Percentiles rank a stretch among this genome's conserved stretches.
phyloP scores from a whole-genome alignment of 2,888 invertebrate species.

The Aphelenchoides bicaudatus region DNA sequence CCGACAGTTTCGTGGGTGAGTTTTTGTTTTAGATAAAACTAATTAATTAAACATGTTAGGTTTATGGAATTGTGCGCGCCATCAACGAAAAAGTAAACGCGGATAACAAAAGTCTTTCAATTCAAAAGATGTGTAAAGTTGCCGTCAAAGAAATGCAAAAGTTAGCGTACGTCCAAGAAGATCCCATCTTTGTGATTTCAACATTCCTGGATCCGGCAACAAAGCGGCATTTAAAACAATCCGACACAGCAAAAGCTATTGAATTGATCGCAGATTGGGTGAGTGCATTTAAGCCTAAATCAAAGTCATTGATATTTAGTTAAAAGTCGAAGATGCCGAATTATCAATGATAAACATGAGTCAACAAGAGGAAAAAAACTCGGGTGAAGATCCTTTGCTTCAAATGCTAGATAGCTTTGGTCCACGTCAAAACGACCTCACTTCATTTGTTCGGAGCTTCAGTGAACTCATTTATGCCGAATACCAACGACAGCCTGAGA shows the following conservation, averaged over 20 bases:
- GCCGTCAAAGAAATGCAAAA: neutral
- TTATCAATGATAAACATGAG: neutral
- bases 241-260: neutral
- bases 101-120: neutral
- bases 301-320: neutral
- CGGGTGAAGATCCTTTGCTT: constrained; percentile 3
- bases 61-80: constrained; percentile 4
- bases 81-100: neutral
- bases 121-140: neutral
- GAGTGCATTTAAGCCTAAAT: neutral
- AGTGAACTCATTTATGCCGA: neutral
- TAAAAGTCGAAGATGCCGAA: constrained; percentile 2
- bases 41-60: too few species aligned
- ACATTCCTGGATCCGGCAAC: constrained; percentile 7
- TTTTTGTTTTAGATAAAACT: too few species aligned
- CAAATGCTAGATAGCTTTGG: constrained; percentile 1
- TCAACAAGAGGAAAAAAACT: too few species aligned
- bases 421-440: neutral
- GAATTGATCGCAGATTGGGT: neutral
- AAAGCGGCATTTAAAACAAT: constrained; percentile 3
- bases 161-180: constrained; percentile 5
- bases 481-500: constrained; percentile 3
- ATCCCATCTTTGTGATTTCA: constrained; percentile 1
- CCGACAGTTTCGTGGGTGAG: neutral
- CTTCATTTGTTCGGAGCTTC: neutral